Evolutionary conservation across 2,797 vertebrate genomes (phyloP).

Genomic region (Coracias cyanogaster): DNA sequence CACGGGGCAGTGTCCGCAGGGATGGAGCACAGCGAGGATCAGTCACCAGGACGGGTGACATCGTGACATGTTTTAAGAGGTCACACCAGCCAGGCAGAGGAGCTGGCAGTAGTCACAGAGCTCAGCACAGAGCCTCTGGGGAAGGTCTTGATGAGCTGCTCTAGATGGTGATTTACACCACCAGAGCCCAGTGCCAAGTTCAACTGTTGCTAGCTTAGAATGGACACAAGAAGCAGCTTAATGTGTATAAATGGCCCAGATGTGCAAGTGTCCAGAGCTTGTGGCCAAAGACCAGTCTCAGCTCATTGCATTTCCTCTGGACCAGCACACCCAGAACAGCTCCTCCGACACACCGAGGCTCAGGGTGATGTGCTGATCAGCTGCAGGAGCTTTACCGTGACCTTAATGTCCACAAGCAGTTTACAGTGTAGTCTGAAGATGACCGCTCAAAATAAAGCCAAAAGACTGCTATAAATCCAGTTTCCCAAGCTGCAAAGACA

Average conservation of each 20-base stretch:
- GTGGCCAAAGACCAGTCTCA: background rate
- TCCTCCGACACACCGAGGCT: rapidly evolving
- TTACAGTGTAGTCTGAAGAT: background rate
- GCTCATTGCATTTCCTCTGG: background rate
- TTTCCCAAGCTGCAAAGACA: background rate
- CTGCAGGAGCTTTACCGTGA: background rate
- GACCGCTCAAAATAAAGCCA: background rate
- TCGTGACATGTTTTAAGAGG: background rate
- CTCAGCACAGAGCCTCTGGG: background rate
- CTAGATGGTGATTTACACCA: background rate
- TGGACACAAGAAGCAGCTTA: background rate
- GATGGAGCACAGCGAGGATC: background rate
- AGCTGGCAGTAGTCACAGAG: background rate
- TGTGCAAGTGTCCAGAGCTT: background rate
- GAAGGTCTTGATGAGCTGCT: background rate
- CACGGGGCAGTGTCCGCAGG: rapidly evolving
- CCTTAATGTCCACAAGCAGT: background rate
- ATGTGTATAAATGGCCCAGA: background rate
- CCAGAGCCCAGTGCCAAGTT: background rate
- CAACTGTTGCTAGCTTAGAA: background rate
- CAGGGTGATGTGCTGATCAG: rapidly evolving
- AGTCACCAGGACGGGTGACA: background rate
- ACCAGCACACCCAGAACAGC: background rate
- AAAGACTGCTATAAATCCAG: background rate
- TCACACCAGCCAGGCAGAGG: background rate